These are phyloP conservation scores for Mormyrus hasselquistii DNA, from an alignment of 2,797 vertebrate genomes.

Conservation along the genomic window DNA sequence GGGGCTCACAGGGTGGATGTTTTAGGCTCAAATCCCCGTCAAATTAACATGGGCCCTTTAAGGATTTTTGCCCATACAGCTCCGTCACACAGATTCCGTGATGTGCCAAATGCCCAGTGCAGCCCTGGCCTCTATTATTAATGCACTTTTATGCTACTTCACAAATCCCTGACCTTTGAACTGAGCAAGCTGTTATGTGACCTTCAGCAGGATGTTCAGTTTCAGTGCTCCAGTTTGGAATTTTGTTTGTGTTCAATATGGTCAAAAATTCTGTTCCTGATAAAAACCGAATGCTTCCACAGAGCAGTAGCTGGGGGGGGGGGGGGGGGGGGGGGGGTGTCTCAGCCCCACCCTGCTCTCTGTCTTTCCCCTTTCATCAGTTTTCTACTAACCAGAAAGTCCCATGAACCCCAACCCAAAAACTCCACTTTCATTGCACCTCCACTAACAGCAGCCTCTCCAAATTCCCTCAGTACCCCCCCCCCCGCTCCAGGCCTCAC, in stretches of 20 bases:
- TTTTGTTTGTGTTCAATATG: background rate
- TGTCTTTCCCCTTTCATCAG: background rate
- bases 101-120: background rate
- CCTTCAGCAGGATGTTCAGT: background rate
- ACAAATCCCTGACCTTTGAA: background rate
- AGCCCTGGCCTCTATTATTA: background rate
- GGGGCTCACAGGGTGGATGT: background rate
- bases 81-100: background rate
- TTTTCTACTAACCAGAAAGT: background rate
- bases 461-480: background rate
- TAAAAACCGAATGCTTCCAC: background rate
- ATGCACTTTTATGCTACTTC: background rate
- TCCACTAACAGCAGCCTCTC: background rate
- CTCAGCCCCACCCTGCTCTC: background rate
- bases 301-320: background rate
- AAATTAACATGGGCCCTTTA: background rate
- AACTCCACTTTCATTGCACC: background rate
- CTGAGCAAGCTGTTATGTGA: background rate
- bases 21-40: background rate
- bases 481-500: background rate
- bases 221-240: background rate
- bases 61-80: background rate
- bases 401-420: background rate
- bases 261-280: background rate
- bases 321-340: too few relatives aligned